Percentiles rank a stretch among this genome's conserved stretches.
Evolutionary conservation across 37 sponge, comb jelly and placozoan genomes (phyloP).

Genomic region (Corticium candelabrum): DNA sequence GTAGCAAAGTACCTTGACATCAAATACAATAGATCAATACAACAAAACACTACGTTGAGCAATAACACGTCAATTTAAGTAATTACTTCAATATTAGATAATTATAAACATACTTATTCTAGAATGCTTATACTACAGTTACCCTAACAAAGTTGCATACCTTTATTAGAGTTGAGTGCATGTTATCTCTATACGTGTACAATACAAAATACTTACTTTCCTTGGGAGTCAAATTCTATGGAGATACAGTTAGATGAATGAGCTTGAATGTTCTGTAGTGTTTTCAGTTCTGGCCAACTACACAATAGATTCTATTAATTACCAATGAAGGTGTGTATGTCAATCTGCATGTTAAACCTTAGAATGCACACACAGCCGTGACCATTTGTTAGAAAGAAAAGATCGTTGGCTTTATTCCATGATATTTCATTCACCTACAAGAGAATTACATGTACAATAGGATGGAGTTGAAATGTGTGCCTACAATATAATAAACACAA

Average conservation of each 20-base stretch:
- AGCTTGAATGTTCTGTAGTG: conserved; percentile 74
- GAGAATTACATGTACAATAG: too few species aligned
- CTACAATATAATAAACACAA: too few species aligned
- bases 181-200: not conserved
- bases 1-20: conserved; percentile 84
- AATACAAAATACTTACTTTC: not conserved
- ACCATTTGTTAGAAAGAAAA: conserved; percentile 89
- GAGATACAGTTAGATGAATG: conserved; percentile 98
- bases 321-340: not conserved
- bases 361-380: conserved; percentile 79
- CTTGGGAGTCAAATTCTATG: conserved; percentile 75
- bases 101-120: too few species aligned
- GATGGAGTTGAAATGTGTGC: too few species aligned
- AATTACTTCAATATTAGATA: too few species aligned
- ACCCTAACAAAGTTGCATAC: too few species aligned
- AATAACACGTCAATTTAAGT: conserved; percentile 3
- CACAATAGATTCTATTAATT: not conserved
- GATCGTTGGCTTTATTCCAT: conserved; percentile 72
- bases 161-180: too few species aligned
- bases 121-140: too few species aligned
- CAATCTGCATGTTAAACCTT: conserved; percentile 29
- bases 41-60: too few species aligned
- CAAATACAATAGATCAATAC: not conserved
- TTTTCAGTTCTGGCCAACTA: conserved; percentile 69
- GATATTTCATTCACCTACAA: conserved; percentile 92